Evolutionary conservation across 2,113 vertebrate genomes (phyloP).

Genomic region (Cavia aperea): DNA sequence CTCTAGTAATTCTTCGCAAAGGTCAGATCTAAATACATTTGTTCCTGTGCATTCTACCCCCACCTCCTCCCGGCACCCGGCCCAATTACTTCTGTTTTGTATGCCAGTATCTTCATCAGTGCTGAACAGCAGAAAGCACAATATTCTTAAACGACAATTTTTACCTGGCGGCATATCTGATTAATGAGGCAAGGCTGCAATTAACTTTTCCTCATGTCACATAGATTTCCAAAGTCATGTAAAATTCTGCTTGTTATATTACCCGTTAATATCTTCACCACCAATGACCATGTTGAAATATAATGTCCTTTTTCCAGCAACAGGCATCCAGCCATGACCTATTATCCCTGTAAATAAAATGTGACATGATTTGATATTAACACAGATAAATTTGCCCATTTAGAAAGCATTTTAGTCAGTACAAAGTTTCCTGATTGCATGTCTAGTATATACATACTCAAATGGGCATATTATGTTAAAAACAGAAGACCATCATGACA

Average conservation of each 20-base stretch:
- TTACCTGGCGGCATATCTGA: slow-evolving; percentile 73
- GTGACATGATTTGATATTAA: slow-evolving; percentile 73
- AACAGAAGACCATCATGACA: slow-evolving; percentile 36
- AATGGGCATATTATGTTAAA: slow-evolving; percentile 34
- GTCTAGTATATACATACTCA: neutral
- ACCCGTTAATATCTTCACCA: slow-evolving; percentile 71
- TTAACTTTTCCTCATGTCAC: slow-evolving; percentile 71
- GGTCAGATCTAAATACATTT: slow-evolving; percentile 68
- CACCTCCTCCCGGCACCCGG: slow-evolving; percentile 53
- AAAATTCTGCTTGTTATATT: slow-evolving; percentile 61
- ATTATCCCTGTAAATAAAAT: slow-evolving; percentile 74
- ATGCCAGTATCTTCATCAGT: slow-evolving; percentile 70
- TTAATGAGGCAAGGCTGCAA: slow-evolving; percentile 78
- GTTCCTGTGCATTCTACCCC: slow-evolving; percentile 48
- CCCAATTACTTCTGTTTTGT: slow-evolving; percentile 71
- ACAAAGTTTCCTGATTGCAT: neutral
- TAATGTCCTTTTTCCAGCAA: slow-evolving; percentile 54
- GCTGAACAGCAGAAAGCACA: slow-evolving; percentile 65
- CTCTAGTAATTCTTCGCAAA: slow-evolving; percentile 63
- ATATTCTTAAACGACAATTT: slow-evolving; percentile 68
- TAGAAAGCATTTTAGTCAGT: slow-evolving; percentile 43
- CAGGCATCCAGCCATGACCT: slow-evolving; percentile 67
- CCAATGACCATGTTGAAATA: slow-evolving; percentile 62
- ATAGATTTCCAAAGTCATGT: slow-evolving; percentile 56
- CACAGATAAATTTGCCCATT: slow-evolving; percentile 60